Conservation (phyloP, 2,797 vertebrate species). For the Acomys russatus region DNA sequence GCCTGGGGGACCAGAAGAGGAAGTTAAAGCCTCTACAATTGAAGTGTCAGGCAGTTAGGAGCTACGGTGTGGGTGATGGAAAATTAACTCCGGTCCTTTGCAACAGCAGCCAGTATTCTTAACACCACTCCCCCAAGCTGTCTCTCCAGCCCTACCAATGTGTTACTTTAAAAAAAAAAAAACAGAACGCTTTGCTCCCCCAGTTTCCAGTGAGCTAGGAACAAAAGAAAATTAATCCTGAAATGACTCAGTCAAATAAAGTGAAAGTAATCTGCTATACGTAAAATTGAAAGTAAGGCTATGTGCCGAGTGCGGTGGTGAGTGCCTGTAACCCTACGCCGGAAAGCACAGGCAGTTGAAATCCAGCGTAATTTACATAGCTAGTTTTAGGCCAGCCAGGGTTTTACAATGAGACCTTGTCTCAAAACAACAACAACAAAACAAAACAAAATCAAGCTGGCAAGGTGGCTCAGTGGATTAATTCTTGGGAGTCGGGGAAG, state of each 20-base stretch:
- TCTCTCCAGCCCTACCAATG: background rate
- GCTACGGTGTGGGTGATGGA: background rate
- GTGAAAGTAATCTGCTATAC: background rate
- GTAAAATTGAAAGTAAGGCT: constrained; percentile 35
- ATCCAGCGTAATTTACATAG: background rate
- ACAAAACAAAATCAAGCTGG: background rate
- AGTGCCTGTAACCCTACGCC: background rate
- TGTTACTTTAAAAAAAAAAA: constrained; percentile 2
- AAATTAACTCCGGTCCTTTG: background rate
- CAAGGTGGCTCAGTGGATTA: background rate
- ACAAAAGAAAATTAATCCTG: constrained; percentile 36
- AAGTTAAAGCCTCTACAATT: background rate
- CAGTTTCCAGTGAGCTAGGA: constrained; percentile 2
- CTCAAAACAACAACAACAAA: background rate
- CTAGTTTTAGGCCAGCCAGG: background rate
- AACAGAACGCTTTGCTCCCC: background rate
- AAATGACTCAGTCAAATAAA: constrained; percentile 13
- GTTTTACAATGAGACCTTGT: background rate
- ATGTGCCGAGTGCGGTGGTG: background rate
- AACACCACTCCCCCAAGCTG: background rate
- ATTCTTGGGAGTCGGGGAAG: background rate
- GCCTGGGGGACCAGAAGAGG: background rate
- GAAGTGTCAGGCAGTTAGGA: background rate
- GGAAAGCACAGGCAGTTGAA: background rate
- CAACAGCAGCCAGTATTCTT: background rate